Percentiles rank a stretch among this genome's conserved stretches.
These are phyloP conservation scores for Drosophila antonietae DNA, from an alignment of 2,888 invertebrate species.

Conservation along the genomic window DNA sequence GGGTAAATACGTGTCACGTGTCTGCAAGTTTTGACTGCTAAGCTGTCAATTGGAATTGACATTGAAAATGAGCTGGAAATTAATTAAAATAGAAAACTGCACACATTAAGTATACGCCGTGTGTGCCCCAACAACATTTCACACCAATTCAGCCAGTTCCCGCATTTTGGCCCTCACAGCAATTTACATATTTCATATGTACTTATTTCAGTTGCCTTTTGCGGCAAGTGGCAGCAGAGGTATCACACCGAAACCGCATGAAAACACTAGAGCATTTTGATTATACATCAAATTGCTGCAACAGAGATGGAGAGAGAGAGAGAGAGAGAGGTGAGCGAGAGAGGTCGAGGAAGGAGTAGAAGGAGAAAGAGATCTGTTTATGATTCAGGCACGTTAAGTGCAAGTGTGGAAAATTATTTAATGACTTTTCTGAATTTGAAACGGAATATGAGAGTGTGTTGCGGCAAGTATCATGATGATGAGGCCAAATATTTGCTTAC, in stretches of 20 bases:
- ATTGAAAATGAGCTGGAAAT: slow-evolving; percentile 39
- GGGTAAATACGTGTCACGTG: slow-evolving; percentile 45
- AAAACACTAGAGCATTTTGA: slow-evolving; percentile 54
- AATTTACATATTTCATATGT: slow-evolving; percentile 53
- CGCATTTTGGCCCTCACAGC: slow-evolving; percentile 5
- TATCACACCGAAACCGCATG: slow-evolving; percentile 17
- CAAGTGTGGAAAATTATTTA: slow-evolving; percentile 81
- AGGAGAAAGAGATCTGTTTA: slow-evolving; percentile 32
- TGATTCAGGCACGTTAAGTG: slow-evolving; percentile 62
- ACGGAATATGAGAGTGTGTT: slow-evolving; percentile 76
- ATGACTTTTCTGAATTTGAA: slow-evolving; percentile 80
- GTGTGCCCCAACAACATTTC: slow-evolving; percentile 21
- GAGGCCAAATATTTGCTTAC: slow-evolving; percentile 76
- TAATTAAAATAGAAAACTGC: slow-evolving; percentile 52
- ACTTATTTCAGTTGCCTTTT: slow-evolving; percentile 42
- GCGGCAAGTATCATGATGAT: slow-evolving; percentile 57
- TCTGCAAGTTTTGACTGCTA: slow-evolving; percentile 24
- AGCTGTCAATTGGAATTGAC: slow-evolving; percentile 36
- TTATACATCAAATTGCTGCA: slow-evolving; percentile 60
- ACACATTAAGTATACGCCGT: slow-evolving; percentile 30
- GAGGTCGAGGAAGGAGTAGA: neutral
- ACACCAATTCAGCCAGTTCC: neutral
- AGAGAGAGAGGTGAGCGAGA: neutral
- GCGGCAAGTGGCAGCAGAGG: slow-evolving; percentile 14
- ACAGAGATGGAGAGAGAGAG: slow-evolving; percentile 7